Evolutionary conservation across 2,888 invertebrate species (phyloP), one percentile per base, ranked within the genome.

Genomic region (Operophtera brumata): DNA sequence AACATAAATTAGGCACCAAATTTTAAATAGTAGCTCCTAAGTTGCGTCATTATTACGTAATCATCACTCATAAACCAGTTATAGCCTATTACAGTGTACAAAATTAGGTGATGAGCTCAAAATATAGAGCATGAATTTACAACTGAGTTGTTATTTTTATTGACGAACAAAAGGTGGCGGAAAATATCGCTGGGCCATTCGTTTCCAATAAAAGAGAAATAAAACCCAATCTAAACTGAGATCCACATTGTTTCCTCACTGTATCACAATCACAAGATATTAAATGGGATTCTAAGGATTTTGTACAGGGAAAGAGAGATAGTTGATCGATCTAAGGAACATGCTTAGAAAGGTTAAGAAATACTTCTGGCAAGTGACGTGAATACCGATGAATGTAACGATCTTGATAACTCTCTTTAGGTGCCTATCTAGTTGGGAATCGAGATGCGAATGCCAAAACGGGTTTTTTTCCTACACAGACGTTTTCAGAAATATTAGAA

Each of bases 31-130:
- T 63, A 62, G 62, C 58, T 59, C 45, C 40, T 55, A 62, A 67
- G 64, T 62, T 67, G 61, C 71, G 67, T 70, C 71, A 72, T 59
- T 48, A 47, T 55, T 61, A 63, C 69, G 66, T 73, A 73, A 74
- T 69, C 63, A 65, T 54, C 52, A 61, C 63, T 66, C 69, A 59
- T 76, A 71, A 78, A 73, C 71, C 67, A 68, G 69, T 77, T 72
- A 78, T 65, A 64, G 70, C 62, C 73, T 67, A 73, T 77, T 73
- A 73, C 70, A 73, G 64, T 67, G 65, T 67, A 67, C 68, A 65
- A 64, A 73, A 70, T 70, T 69, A 67, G 62, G 54, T 57, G 64
- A 63, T 62, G 66, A 57, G 50, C 65, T 59, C 52, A 55, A 56
- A 54, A 69, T 65, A 59, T 62, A 59, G 60, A 56, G 52, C 55